Conservation (phyloP, 2,113 vertebrate genomes). For the Oplegnathus fasciatus region DNA sequence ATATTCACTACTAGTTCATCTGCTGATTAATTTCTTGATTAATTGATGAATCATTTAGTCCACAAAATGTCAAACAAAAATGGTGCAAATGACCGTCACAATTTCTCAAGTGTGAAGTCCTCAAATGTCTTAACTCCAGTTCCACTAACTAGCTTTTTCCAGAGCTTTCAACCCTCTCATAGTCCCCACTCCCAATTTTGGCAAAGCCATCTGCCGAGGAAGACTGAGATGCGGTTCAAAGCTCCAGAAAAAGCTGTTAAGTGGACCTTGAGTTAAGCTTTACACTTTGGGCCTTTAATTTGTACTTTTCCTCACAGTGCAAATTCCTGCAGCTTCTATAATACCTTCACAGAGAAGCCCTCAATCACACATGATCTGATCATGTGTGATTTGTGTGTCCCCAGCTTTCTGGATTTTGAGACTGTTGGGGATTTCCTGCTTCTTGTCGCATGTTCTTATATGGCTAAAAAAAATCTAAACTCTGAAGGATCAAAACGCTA, state of each 20-base stretch:
- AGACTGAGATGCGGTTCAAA: not conserved
- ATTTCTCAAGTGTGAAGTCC: too few species aligned
- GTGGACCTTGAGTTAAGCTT: not conserved
- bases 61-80: not conserved
- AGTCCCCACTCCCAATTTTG: not conserved
- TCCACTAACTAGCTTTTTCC: not conserved
- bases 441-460: not conserved
- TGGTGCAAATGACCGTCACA: too few species aligned
- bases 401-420: slow-evolving; percentile 11
- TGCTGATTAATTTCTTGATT: not conserved
- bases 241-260: not conserved
- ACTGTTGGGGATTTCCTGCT: slow-evolving; percentile 23
- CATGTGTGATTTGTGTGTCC: not conserved
- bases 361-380: not conserved
- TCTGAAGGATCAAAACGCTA: not conserved
- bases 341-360: not conserved
- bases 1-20: too few species aligned
- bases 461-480: not conserved
- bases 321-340: not conserved
- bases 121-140: too few species aligned
- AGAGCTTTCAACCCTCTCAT: not conserved
- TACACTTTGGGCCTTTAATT: not conserved
- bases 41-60: not conserved
- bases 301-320: not conserved
- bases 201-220: not conserved